These are phyloP conservation scores for Turritopsis rubra DNA, from an alignment of 30 jellyfish, hydroid and myxozoan genomes.

Conservation along the genomic window DNA sequence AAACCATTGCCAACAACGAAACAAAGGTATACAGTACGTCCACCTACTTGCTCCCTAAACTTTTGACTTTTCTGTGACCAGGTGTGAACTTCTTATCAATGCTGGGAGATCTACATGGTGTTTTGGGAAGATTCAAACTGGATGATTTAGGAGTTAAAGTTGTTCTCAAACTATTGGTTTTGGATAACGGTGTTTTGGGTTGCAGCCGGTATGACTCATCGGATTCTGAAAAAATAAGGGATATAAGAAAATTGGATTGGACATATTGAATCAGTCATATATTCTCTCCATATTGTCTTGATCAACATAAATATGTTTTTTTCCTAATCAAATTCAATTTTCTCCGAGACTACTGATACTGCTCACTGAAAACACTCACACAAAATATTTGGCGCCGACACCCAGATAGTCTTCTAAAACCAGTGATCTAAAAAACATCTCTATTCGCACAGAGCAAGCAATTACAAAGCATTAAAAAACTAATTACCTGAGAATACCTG, in stretches of 20 bases:
- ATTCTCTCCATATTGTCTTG: too few relatives aligned
- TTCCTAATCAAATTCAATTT: too few relatives aligned
- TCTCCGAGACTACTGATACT: not conserved
- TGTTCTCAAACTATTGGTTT: slow-evolving; percentile 21
- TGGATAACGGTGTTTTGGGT: slow-evolving; percentile 12
- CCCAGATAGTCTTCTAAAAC: too few relatives aligned
- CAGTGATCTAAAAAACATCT: too few relatives aligned
- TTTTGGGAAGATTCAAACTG: slow-evolving; percentile 25
- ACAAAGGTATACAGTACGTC: not conserved
- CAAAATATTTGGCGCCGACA: too few relatives aligned
- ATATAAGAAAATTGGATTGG: too few relatives aligned
- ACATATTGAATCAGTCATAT: too few relatives aligned
- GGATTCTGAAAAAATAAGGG: slow-evolving; percentile 21
- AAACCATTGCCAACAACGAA: not conserved
- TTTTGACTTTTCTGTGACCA: slow-evolving; percentile 69
- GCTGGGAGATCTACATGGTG: slow-evolving; percentile 42
- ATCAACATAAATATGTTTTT: too few relatives aligned
- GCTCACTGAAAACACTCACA: too few relatives aligned
- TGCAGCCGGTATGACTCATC: slow-evolving; percentile 28
- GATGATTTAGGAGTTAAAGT: slow-evolving; percentile 25
- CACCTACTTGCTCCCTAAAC: slow-evolving; percentile 64
- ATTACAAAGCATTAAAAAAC: not conserved
- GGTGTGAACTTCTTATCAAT: slow-evolving; percentile 48
- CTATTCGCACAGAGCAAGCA: not conserved
- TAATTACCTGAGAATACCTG: slow-evolving; percentile 27